Conservation (phyloP, 2,888 invertebrate genomes). For the Bembecia ichneumoniformis region DNA sequence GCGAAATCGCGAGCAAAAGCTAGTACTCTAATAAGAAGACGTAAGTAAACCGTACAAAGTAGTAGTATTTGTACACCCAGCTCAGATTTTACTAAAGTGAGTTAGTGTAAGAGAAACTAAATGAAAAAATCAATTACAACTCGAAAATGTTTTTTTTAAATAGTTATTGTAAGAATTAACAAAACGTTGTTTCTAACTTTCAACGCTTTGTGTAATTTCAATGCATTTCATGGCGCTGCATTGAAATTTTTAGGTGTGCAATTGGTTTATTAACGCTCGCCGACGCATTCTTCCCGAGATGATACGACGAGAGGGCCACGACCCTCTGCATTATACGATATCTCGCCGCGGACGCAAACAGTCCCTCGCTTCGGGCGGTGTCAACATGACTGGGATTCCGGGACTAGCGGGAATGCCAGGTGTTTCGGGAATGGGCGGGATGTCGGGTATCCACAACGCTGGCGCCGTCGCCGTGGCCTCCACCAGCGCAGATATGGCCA, state of each 20-base stretch:
- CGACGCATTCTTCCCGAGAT: slow-evolving; percentile 93
- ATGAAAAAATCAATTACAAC: too few species aligned
- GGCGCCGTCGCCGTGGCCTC: neutral
- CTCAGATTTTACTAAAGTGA: too few species aligned
- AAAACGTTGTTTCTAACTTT: too few species aligned
- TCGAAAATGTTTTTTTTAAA: too few species aligned
- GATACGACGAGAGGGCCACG: slow-evolving; percentile 92
- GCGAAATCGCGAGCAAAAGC: too few species aligned
- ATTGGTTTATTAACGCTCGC: slow-evolving; percentile 97
- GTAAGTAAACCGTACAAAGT: too few species aligned
- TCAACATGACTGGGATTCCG: slow-evolving; percentile 19
- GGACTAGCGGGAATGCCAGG: slow-evolving; percentile 7
- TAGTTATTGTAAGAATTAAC: too few species aligned
- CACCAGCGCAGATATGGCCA: slow-evolving; percentile 21
- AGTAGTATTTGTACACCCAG: too few species aligned
- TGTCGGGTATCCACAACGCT: slow-evolving; percentile 29
- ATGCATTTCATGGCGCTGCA: neutral
- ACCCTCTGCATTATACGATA: slow-evolving; percentile 92
- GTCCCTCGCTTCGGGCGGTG: slow-evolving; percentile 10
- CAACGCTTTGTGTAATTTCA: too few species aligned
- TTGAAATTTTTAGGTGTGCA: slow-evolving; percentile 76
- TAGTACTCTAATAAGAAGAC: too few species aligned
- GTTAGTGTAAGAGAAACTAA: too few species aligned
- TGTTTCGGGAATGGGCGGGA: slow-evolving; percentile 1
- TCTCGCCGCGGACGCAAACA: slow-evolving; percentile 86